Conservation (phyloP, 1,140 invertebrate species). For the Centruroides vittatus region DNA sequence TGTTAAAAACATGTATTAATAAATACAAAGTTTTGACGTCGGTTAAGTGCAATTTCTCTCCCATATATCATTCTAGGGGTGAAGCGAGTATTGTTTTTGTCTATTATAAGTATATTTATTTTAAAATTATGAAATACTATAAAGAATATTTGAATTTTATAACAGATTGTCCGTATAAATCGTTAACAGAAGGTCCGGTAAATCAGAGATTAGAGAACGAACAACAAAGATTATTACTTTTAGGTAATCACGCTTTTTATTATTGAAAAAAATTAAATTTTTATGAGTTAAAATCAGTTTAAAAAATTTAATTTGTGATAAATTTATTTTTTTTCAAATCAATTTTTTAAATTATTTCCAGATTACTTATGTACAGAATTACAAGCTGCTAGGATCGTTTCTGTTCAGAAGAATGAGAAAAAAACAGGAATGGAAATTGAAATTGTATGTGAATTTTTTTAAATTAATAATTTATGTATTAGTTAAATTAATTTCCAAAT, state of each 20-base stretch:
- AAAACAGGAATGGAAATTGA: conserved; percentile 29
- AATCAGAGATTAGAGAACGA: conserved; percentile 48
- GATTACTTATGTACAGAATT: conserved; percentile 68
- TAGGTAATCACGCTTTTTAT: conserved; percentile 28
- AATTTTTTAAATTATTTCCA: background rate
- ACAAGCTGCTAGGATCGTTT: conserved; percentile 59
- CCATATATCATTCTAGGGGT: too few relatives aligned
- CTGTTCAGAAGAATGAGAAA: conserved; percentile 43
- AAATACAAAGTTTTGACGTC: too few relatives aligned
- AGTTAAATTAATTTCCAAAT: too few relatives aligned
- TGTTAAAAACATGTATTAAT: too few relatives aligned
- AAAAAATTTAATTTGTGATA: too few relatives aligned
- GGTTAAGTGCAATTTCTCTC: too few relatives aligned
- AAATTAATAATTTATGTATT: conserved; percentile 1
- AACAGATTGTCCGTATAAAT: conserved; percentile 53
- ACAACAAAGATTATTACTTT: conserved; percentile 46
- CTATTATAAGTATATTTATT: too few relatives aligned
- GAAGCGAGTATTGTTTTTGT: too few relatives aligned
- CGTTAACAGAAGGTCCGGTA: conserved; percentile 46
- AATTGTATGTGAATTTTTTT: conserved; percentile 23
- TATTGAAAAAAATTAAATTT: too few relatives aligned
- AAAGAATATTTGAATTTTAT: too few relatives aligned
- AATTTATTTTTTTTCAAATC: too few relatives aligned
- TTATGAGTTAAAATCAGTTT: too few relatives aligned
- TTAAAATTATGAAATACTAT: conserved; percentile 13